phyloP scores from a whole-genome alignment of 2,888 invertebrate genomes.

The Pristionchus mayeri region DNA sequence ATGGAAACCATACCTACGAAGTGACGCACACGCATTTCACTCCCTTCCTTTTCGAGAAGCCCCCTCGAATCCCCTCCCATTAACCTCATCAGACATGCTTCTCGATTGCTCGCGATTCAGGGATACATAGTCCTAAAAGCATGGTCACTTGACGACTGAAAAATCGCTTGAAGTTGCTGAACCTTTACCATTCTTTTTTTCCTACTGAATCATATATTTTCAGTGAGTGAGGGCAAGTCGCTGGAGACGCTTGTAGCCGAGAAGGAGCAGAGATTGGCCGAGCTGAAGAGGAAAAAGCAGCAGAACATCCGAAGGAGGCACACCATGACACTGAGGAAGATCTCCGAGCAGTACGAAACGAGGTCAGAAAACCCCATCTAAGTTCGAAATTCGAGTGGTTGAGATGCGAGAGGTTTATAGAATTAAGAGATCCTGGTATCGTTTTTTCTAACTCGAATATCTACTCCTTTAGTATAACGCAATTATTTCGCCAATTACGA shows the following conservation, averaged over 20 bases:
- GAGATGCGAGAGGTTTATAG: too few species aligned
- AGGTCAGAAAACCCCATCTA: conserved; percentile 15
- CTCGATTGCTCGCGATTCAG: neutral
- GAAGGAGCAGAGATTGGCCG: conserved; percentile 51
- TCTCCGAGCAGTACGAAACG: conserved; percentile 54
- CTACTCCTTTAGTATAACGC: too few species aligned
- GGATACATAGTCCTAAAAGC: neutral
- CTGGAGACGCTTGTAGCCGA: conserved; percentile 52
- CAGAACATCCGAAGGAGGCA: conserved; percentile 37
- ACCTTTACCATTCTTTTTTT: neutral
- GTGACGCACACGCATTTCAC: neutral
- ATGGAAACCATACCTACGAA: neutral
- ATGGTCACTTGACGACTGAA: neutral
- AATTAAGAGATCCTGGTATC: too few species aligned
- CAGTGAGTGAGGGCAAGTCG: conserved; percentile 51
- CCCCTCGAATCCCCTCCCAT: too few species aligned
- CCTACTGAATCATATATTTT: neutral
- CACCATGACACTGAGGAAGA: conserved; percentile 51
- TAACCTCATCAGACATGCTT: neutral
- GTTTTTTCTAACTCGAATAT: too few species aligned
- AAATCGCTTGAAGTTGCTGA: too few species aligned
- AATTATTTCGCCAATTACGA: too few species aligned
- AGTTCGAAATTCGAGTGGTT: neutral
- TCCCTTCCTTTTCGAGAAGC: neutral
- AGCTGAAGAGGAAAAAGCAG: conserved; percentile 43